phyloP scores from a whole-genome alignment of 2,797 vertebrate species.

The Rhyacichthys aspro region DNA sequence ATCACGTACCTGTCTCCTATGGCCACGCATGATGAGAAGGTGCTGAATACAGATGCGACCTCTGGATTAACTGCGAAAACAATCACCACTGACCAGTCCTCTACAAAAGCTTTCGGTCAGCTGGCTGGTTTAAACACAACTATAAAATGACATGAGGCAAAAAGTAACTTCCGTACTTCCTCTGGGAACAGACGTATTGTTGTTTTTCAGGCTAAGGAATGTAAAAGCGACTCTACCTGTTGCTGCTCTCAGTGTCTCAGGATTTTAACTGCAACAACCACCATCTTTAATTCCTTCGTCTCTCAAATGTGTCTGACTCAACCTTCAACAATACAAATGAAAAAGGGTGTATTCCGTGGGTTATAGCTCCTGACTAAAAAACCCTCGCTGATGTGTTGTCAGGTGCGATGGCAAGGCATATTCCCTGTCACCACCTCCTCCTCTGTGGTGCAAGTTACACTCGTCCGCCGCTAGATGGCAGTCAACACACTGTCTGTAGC shows the following conservation, averaged over 20 bases:
- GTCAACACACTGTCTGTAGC: constrained; percentile 24
- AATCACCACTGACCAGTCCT: constrained; percentile 15
- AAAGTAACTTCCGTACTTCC: constrained; percentile 61
- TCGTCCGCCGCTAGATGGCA: constrained; percentile 49
- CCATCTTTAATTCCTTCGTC: background rate
- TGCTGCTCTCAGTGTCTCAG: constrained; percentile 51
- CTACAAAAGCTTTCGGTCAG: constrained; percentile 9
- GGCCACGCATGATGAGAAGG: constrained; percentile 54
- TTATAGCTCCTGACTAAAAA: background rate
- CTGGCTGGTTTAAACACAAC: constrained; percentile 19
- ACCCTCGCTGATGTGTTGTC: constrained; percentile 20
- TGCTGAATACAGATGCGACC: constrained; percentile 31
- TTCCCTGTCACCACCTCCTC: constrained; percentile 35
- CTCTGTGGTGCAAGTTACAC: background rate
- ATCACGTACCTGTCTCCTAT: constrained; percentile 74
- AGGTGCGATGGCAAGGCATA: constrained; percentile 52
- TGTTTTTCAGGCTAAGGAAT: constrained; percentile 56
- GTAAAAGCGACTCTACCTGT: constrained; percentile 76
- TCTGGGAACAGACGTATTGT: constrained; percentile 27
- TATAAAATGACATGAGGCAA: constrained; percentile 30
- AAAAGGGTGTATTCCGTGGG: background rate
- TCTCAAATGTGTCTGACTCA: background rate
- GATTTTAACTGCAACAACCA: constrained; percentile 13
- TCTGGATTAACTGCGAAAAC: background rate
- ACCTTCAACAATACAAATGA: background rate